phyloP scores from a whole-genome alignment of 2,113 vertebrate genomes.

The Pygoscelis adeliae region DNA sequence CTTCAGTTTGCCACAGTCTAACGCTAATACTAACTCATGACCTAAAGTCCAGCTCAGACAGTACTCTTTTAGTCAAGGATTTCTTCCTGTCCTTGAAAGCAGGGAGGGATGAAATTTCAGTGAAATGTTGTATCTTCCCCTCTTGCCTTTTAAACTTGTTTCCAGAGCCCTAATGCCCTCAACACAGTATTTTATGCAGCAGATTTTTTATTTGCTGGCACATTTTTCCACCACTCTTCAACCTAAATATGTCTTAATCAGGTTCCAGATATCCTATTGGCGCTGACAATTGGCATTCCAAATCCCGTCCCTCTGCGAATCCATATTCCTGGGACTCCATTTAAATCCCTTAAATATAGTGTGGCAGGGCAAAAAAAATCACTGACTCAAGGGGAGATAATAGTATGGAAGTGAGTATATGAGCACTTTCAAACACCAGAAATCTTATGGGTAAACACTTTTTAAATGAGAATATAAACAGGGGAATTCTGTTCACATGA shows the following conservation, averaged over 20 bases:
- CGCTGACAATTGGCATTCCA: neutral
- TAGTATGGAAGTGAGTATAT: neutral
- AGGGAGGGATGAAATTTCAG: neutral
- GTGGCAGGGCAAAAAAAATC: neutral
- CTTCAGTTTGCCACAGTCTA: neutral
- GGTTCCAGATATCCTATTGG: neutral
- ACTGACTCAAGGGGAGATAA: neutral
- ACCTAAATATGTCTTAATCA: neutral
- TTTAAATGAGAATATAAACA: neutral
- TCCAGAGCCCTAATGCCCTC: neutral
- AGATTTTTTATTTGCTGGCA: neutral
- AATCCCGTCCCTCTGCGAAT: neutral
- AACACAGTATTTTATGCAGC: neutral
- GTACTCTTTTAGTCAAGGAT: neutral
- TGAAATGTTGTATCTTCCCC: neutral
- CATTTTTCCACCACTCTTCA: neutral
- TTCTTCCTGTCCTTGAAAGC: neutral
- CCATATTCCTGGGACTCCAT: neutral
- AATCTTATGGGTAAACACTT: neutral
- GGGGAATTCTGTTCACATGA: neutral
- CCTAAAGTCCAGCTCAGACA: neutral
- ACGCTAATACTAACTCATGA: neutral
- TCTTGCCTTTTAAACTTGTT: neutral
- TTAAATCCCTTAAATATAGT: neutral
- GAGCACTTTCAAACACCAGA: neutral